These are phyloP conservation scores for Tyrannus savana DNA, from an alignment of 2,113 vertebrate genomes.

Conservation along the genomic window DNA sequence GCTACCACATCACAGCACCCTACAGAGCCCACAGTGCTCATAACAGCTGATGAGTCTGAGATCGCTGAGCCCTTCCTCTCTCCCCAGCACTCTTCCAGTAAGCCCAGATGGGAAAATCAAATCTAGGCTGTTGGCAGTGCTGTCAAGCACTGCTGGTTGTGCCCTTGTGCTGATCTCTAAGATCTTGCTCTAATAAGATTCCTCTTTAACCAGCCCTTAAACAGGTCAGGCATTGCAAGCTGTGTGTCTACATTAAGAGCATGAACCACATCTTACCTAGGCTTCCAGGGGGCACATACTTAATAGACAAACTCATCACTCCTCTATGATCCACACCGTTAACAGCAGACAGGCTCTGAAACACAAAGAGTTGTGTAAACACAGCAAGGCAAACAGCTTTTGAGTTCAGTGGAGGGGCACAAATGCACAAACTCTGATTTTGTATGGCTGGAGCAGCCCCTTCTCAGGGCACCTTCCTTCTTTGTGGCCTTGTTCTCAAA, in stretches of 20 bases:
- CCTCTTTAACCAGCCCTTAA: background rate
- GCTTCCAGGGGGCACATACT: constrained; percentile 72
- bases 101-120: background rate
- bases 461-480: background rate
- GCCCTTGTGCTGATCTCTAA: background rate
- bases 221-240: background rate
- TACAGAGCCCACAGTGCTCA: background rate
- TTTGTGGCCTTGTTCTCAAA: background rate
- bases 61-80: background rate
- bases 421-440: background rate
- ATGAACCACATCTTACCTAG: constrained; percentile 49
- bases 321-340: constrained; percentile 71
- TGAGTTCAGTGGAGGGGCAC: background rate
- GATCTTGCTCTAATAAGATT: background rate
- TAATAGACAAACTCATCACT: constrained; percentile 75
- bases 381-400: background rate
- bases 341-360: constrained; percentile 70
- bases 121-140: background rate
- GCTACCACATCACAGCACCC: background rate
- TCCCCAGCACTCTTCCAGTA: background rate
- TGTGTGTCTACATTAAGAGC: background rate
- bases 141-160: background rate
- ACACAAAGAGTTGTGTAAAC: constrained; percentile 1
- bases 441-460: background rate
- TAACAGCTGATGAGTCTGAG: background rate